Evolutionary conservation across 2,888 invertebrate species (phyloP), one percentile per base, ranked within the genome.

Genomic region (Tyria jacobaeae): DNA sequence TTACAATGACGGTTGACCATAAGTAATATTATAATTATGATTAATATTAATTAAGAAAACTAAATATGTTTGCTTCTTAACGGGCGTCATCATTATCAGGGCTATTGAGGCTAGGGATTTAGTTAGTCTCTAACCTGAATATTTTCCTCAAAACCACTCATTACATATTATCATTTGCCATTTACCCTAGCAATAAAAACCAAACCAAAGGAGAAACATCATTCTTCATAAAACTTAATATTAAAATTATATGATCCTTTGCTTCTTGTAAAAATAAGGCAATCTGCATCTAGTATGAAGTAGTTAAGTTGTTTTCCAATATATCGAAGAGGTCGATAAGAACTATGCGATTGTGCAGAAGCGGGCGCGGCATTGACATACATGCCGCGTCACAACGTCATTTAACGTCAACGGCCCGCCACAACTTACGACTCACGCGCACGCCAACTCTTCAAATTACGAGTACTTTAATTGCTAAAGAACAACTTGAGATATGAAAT

Each of bases 281-380:
- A 62, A 62, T 69, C 59, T 61, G 57, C 51, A 41, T 64, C 59
- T 77, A 66, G 21, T 60, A 62, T 52, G 53, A 61, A 66, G 31
- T 65, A 70, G 51, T 47, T 58, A 78, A 72, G 82, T 83, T 82
- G 82, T 87, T 85, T 87, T 86, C 82, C 85, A 83, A 85, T 89
- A 85, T 72, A 86, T 82, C 86, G 84, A 88, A 89, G 84, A 88
- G 86, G 86, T 90, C 89, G 92, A 90, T 92, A 90, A 90, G 87
- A 88, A 86, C 70, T 84, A 85, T 79, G 82, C 84, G 90, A 90
- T 89, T 88, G 87, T 86, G 84, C 81, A 76, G 79, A 76, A 80
- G 81, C 81, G 79, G 79, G 79, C 83, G 69, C 86, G 93, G 86
- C 92, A 93, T 92, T 93, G 93, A 93, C 93, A 93, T 84, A 93